These are phyloP conservation scores for Trematomus bernacchii DNA, from an alignment of 2,797 vertebrate species.

Conservation along the genomic window DNA sequence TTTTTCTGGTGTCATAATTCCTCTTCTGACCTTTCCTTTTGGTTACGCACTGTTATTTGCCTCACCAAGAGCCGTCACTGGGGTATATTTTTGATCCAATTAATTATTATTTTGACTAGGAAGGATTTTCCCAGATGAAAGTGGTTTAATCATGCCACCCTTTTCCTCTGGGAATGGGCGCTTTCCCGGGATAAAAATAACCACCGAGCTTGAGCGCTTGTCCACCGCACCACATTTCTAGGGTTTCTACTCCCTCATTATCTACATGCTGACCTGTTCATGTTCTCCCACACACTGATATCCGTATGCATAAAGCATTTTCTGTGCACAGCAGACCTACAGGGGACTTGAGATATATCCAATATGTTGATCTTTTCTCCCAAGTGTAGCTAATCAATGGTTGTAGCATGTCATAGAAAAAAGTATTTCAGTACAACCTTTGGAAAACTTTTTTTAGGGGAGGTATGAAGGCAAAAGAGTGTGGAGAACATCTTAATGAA, in stretches of 20 bases:
- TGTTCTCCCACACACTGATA: slow-evolving; percentile 79
- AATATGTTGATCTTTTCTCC: slow-evolving; percentile 30
- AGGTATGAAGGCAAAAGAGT: neutral
- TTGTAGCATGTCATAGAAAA: slow-evolving; percentile 15
- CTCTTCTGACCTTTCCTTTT: slow-evolving; percentile 61
- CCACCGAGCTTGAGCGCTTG: slow-evolving; percentile 72
- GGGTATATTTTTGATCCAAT: slow-evolving; percentile 87
- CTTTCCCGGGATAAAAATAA: slow-evolving; percentile 89
- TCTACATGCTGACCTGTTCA: slow-evolving; percentile 83
- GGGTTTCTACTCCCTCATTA: slow-evolving; percentile 86
- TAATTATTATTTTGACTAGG: slow-evolving; percentile 91
- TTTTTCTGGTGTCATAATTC: slow-evolving; percentile 64
- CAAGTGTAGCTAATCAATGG: slow-evolving; percentile 40
- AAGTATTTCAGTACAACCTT: neutral
- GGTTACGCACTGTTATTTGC: slow-evolving; percentile 77
- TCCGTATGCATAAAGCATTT: slow-evolving; percentile 74
- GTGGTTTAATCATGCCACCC: slow-evolving; percentile 84
- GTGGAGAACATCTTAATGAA: neutral
- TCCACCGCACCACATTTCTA: slow-evolving; percentile 78
- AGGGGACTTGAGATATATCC: slow-evolving; percentile 22
- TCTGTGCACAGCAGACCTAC: slow-evolving; percentile 45
- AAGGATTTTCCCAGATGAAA: slow-evolving; percentile 88
- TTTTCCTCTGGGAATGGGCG: slow-evolving; percentile 89
- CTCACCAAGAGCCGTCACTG: slow-evolving; percentile 68
- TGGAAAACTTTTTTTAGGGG: slow-evolving; percentile 17